These are phyloP conservation scores for Gambusia affinis DNA, from an alignment of 2,113 vertebrate species.

Conservation along the genomic window DNA sequence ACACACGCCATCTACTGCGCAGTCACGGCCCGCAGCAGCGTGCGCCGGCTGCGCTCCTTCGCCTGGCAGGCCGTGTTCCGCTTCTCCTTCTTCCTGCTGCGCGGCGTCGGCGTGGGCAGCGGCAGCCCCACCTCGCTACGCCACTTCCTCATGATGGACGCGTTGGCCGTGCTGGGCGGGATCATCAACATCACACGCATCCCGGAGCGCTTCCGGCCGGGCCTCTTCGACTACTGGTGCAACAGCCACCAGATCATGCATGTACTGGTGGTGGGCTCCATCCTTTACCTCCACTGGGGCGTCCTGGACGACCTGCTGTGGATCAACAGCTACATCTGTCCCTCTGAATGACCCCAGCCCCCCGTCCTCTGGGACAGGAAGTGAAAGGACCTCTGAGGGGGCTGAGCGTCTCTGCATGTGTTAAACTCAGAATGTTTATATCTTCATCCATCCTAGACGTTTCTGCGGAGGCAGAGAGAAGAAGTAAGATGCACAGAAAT, in stretches of 20 bases:
- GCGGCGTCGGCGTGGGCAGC: constrained; percentile 85
- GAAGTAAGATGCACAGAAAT: constrained; percentile 46
- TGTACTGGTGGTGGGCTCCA: constrained; percentile 90
- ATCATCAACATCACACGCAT: constrained; percentile 90
- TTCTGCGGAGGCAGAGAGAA: constrained; percentile 46
- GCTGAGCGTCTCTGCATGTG: constrained; percentile 52
- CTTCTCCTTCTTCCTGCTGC: constrained; percentile 89
- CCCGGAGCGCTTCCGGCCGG: constrained; percentile 89
- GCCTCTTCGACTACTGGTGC: constrained; percentile 94
- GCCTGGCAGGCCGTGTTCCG: constrained; percentile 91
- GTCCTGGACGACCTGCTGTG: constrained; percentile 91
- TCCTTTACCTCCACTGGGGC: constrained; percentile 90
- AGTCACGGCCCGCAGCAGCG: constrained; percentile 88
- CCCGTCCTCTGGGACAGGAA: constrained; percentile 7
- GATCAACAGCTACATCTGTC: constrained; percentile 86
- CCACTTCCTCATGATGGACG: constrained; percentile 91
- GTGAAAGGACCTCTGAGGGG: constrained; percentile 29
- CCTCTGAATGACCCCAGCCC: constrained; percentile 79
- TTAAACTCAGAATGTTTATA: constrained; percentile 73
- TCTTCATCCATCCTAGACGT: constrained; percentile 52
- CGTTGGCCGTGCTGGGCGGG: constrained; percentile 88
- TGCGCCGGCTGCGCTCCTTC: constrained; percentile 88
- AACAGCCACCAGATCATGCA: constrained; percentile 98
- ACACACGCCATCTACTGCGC: constrained; percentile 89
- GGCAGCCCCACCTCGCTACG: constrained; percentile 88